Conservation (phyloP, 2,797 vertebrate species). For the Lagocephalus sceleratus region DNA sequence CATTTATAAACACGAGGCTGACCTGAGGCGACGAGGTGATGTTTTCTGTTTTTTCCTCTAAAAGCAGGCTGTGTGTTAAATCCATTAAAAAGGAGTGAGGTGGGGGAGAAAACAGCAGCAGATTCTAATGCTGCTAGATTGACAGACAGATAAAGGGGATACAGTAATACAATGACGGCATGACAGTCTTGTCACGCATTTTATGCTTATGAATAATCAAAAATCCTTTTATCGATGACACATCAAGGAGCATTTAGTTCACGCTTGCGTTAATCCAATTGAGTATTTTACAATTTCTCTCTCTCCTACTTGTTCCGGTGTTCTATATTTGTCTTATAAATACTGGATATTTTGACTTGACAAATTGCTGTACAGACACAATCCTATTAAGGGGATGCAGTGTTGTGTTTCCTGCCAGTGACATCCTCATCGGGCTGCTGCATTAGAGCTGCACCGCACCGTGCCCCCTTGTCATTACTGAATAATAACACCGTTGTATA, state of each 20-base stretch:
- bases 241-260: slow-evolving; percentile 78
- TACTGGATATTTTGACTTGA: slow-evolving; percentile 73
- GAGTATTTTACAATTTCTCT: slow-evolving; percentile 70
- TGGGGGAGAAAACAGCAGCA: slow-evolving; percentile 51
- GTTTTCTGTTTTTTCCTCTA: slow-evolving; percentile 57
- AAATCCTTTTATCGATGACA: slow-evolving; percentile 80
- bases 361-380: slow-evolving; percentile 70
- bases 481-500: slow-evolving; percentile 59
- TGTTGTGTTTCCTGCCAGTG: slow-evolving; percentile 65
- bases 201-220: slow-evolving; percentile 78
- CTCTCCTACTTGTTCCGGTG: slow-evolving; percentile 62
- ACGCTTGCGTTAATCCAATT: slow-evolving; percentile 78
- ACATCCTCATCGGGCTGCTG: slow-evolving; percentile 64
- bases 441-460: slow-evolving; percentile 56
- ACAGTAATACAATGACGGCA: slow-evolving; percentile 71
- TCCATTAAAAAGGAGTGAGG: slow-evolving; percentile 48
- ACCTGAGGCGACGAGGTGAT: slow-evolving; percentile 70
- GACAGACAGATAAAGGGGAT: slow-evolving; percentile 72
- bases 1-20: slow-evolving; percentile 65
- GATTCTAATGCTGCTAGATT: slow-evolving; percentile 70
- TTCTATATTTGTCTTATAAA: slow-evolving; percentile 76
- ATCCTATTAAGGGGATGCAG: slow-evolving; percentile 70
- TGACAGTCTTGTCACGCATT: slow-evolving; percentile 72
- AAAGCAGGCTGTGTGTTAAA: slow-evolving; percentile 71
- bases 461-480: slow-evolving; percentile 67